Evolutionary conservation across 2,113 vertebrate genomes (phyloP), one percentile per base, ranked within the genome.

Genomic region (Microcebus murinus): DNA sequence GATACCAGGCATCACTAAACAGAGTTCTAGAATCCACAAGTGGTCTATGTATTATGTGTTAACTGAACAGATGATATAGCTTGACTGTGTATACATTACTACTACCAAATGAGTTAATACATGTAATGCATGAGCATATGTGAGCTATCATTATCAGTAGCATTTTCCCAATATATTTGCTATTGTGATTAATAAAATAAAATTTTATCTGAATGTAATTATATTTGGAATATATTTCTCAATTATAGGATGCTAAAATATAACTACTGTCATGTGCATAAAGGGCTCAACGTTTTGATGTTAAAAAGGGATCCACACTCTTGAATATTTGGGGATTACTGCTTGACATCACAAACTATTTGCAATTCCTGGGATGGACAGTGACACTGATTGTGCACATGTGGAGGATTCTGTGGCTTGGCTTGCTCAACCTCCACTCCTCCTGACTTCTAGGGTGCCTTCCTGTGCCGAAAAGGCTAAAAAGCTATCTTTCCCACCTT

Each of bases 221-320:
- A 31, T 94, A 42, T 91, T 95, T 73, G 10, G 52, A 90, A 52
- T 68, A 50, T 87, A 86, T 61, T 90, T 90, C 71, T 67, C 55
- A 94, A 34, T 76, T 48, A 70, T 1, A 87, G 31, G 11, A 52
- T 92, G 57, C 39, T 92, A 90, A 90, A 90, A 71, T 42, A 70
- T 48, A 79, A 87, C 23, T 82, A 67, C 11, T 70, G 42, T 81
- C 36, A 76, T 17, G 2, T 20, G 15, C 9, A 79, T 50, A 8
- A 4, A 29, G 39, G 59, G 12, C 21, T 94, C 31, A 42, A 61
- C 6, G 79, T 87, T 94, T 97, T 93, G 8, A 74, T 55, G 31
- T 50, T 90, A 77, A 67, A 89, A 77, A 57, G 31, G 11, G 57
- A 82, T 34, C 85, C 31, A 87, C 3, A 17, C 11, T 36, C 14